Evolutionary conservation across 2,113 vertebrate genomes (phyloP).

Genomic region (Furnarius figulus): DNA sequence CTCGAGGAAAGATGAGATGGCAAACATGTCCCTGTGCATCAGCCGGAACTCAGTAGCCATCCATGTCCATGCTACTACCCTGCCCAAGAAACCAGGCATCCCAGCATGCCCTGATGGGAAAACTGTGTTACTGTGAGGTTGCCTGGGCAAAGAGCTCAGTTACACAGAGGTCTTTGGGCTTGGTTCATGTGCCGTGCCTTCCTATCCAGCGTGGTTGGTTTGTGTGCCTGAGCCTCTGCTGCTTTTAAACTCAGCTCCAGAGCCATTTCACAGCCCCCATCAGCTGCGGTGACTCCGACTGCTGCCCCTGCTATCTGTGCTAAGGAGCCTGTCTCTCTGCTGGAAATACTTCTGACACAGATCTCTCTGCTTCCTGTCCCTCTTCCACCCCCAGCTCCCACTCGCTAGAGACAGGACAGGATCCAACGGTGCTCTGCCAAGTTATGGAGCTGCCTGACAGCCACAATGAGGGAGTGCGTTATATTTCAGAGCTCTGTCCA

Average conservation of each 20-base stretch:
- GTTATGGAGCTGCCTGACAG: neutral
- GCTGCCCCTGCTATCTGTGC: neutral
- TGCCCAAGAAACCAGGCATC: neutral
- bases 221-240: neutral
- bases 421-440: neutral
- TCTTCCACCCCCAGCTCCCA: neutral
- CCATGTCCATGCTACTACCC: neutral
- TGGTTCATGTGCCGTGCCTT: rapidly evolving
- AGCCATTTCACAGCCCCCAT: neutral
- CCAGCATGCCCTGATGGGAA: neutral
- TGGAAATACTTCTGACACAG: neutral
- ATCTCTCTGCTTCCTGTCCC: neutral
- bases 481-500: neutral
- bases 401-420: neutral
- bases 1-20: neutral
- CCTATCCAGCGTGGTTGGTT: rapidly evolving
- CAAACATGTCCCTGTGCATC: neutral
- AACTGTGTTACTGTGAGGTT: rapidly evolving
- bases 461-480: neutral
- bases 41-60: neutral
- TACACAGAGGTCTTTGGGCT: neutral
- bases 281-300: rapidly evolving
- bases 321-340: neutral
- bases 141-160: neutral
- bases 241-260: neutral